Base-by-base conservation (phyloP, 1,140 invertebrate species). In the Apis cerana region DNA sequence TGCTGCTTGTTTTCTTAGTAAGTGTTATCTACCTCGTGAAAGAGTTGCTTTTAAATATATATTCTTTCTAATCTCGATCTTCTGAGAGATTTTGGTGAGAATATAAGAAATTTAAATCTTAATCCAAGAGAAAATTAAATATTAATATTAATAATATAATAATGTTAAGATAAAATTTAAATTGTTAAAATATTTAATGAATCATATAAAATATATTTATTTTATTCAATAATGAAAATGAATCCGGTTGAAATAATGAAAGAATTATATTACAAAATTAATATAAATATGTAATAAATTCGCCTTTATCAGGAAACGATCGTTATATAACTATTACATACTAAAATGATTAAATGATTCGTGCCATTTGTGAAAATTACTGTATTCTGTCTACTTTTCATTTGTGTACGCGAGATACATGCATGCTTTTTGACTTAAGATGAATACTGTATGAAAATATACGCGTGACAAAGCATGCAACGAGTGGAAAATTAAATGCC, bases 401-500 rank as follows among this genome's bases (percentile, higher is more conserved):
- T 64, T 13, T 9, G 48, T 54, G 12, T 33, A 12, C 48, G 21
- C n/a, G 27, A 43, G 70, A 43, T 33, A 27, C 54, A 43, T 21
- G 50, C 21, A 13, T 77, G 33, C 62, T 13, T 68, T 56, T 56
- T 48, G 75, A 65, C 23, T 56, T 77, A 56, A 21, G 23, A 0
- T 19, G 56, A 7, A 48, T 19, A 21, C n/a, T 19, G 43, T 8
- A 62, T 12, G 50, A 67, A 76, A 33, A 50, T 27, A 67, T 15
- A 48, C 50, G 52, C 62, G 19, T 56, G 27, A 56, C 13, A 23
- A 27, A 56, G 48, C 23, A 77, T 10, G 50, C 50, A 33, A 23
- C 27, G 27, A 56, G 50, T 23, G 75, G 64, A 77, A 77, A 77
- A 77, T 77, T 43, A 77, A 77, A 65, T 23, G 27, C 56, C 62